Base-by-base conservation (phyloP, 2,113 vertebrate genomes). In the Sitta europaea region DNA sequence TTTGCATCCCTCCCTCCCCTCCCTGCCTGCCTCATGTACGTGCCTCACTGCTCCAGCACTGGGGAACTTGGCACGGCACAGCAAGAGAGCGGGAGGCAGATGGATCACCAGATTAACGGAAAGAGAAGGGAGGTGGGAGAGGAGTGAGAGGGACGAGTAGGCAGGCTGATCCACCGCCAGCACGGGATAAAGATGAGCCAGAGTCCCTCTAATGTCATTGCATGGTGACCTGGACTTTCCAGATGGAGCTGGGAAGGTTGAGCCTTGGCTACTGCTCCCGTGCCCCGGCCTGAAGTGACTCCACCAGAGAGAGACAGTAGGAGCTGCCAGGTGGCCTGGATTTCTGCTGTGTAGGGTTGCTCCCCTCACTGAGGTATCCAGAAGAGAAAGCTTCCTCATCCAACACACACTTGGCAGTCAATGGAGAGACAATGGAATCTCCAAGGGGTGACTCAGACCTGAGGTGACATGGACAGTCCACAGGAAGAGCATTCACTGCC, bases 1-100 rank as follows among this genome's bases (percentile, higher is more conserved):
- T 83, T 53, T 94, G 88, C 95, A 93, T 91, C 92, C 57, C 86
- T 96, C 79, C 88, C 86, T 94, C 81, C 85, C 21, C 47, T 48
- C 63, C 76, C 75, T 90, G 66, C 83, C 28, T 89, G 11, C 3
- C 86, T 33, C 48, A 85, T 45, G 87, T 97, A 92, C 62, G 76
- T 76, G 92, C 65, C 94, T 95, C 84, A 2, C 10, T 20, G 14
- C 92, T 92, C 94, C 19, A 0, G 73, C 50, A 14, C 86, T 61
- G 76, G 81, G 95, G 94, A 97, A 92, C 97, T 88, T 95, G 96
- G 96, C 90, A 88, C 91, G 47, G 90, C 22, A 12, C 88, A 94
- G 80, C 19, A 13, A 54, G 88, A 95, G 77, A 83, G 35, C 7
- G 9, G 88, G 42, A 96, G 70, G 83, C 73, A 86, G 95, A 96